phyloP scores from a whole-genome alignment of 2,888 invertebrate species.

The Rhamphomyia laevipes region DNA sequence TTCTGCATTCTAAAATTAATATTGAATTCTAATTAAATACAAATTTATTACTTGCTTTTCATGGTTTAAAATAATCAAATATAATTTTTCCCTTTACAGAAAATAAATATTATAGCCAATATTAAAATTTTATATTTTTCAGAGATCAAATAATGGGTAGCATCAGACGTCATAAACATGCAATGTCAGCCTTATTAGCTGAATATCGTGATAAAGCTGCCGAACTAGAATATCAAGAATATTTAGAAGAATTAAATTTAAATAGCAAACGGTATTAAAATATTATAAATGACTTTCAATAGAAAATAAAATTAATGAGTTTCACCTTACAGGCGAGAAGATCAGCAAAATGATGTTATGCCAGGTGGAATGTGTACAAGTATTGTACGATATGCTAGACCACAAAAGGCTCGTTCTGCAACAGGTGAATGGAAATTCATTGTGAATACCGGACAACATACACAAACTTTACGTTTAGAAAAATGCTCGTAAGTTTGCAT shows the following conservation, averaged over 20 bases:
- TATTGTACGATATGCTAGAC: constrained; percentile 64
- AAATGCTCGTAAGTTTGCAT: constrained; percentile 51
- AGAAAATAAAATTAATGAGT: too few species aligned
- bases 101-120: too few species aligned
- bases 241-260: constrained; percentile 29
- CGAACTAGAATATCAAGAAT: constrained; percentile 33
- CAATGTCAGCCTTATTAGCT: constrained; percentile 55
- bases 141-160: constrained; percentile 58
- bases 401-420: constrained; percentile 67
- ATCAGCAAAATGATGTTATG: constrained; percentile 44
- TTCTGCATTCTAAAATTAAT: too few species aligned
- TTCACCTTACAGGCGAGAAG: constrained; percentile 45
- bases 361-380: constrained; percentile 67
- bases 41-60: too few species aligned
- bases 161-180: constrained; percentile 53
- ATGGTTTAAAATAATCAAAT: too few species aligned
- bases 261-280: constrained; percentile 26
- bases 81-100: too few species aligned
- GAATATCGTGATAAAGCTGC: constrained; percentile 52
- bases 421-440: constrained; percentile 77
- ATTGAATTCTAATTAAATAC: too few species aligned
- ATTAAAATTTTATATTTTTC: constrained; percentile 10
- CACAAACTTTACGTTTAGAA: constrained; percentile 68
- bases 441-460: constrained; percentile 73
- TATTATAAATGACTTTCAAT: background rate